Evolutionary conservation across 2,797 vertebrate species (phyloP).

Genomic region (Catamblyrhynchus diadema): DNA sequence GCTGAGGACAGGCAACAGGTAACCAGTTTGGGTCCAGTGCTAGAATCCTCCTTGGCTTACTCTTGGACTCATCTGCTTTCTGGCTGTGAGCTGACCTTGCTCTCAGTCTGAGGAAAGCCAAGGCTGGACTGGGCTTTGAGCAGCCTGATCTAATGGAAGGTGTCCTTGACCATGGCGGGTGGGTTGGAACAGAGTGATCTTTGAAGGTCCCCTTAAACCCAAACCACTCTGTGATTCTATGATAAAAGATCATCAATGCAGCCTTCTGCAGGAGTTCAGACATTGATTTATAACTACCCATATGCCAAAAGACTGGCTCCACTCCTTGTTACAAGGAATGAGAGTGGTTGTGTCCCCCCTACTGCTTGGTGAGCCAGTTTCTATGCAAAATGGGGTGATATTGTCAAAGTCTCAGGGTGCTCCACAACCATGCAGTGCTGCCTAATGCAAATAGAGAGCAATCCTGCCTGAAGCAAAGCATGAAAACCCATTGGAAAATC

Average conservation of each 20-base stretch:
- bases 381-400: background rate
- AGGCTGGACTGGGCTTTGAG: background rate
- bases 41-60: background rate
- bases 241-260: background rate
- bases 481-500: background rate
- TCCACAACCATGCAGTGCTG: background rate
- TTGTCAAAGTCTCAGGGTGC: background rate
- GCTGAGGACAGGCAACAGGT: background rate
- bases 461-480: background rate
- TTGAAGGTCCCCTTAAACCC: background rate
- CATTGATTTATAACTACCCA: background rate
- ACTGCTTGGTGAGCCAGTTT: rapidly evolving
- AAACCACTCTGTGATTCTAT: background rate
- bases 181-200: background rate
- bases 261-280: background rate
- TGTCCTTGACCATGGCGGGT: background rate
- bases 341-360: too few species aligned
- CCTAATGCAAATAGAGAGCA: background rate
- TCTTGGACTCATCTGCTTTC: background rate
- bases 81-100: background rate
- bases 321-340: background rate
- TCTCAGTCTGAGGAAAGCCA: background rate
- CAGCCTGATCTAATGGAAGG: background rate
- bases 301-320: rapidly evolving
- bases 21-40: background rate